These are phyloP conservation scores for Muraenolepis orangiensis DNA, from an alignment of 2,797 vertebrate species.

Conservation along the genomic window DNA sequence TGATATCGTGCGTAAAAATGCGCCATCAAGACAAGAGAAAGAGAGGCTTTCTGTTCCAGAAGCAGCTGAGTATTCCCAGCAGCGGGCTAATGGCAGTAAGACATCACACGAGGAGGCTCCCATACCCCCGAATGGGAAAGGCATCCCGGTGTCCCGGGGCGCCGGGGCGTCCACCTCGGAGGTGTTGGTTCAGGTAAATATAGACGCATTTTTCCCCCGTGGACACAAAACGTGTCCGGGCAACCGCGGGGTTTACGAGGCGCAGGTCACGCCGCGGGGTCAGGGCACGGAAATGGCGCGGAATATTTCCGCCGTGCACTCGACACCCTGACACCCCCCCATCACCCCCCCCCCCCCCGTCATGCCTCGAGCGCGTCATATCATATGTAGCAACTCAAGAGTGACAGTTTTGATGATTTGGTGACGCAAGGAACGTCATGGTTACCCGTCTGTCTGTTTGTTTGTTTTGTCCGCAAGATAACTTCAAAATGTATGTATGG, in stretches of 20 bases:
- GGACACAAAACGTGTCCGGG: slow-evolving; percentile 1
- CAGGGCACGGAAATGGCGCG: not conserved
- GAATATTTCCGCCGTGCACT: slow-evolving; percentile 11
- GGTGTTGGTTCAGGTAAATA: slow-evolving; percentile 22
- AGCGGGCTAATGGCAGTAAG: slow-evolving; percentile 10
- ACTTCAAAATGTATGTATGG: too few relatives aligned
- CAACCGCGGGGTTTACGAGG: slow-evolving; percentile 1
- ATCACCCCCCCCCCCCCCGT: slow-evolving; percentile 14
- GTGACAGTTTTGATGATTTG: too few relatives aligned
- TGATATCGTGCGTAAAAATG: not conserved
- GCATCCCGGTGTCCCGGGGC: slow-evolving; percentile 1
- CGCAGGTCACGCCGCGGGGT: slow-evolving; percentile 9
- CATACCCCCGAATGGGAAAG: not conserved
- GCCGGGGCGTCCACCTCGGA: not conserved
- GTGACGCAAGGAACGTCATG: too few relatives aligned
- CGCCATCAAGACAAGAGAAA: not conserved
- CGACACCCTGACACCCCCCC: too few relatives aligned
- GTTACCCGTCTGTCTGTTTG: too few relatives aligned
- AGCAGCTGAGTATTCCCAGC: not conserved
- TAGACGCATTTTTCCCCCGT: slow-evolving; percentile 1
- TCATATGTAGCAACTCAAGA: too few relatives aligned
- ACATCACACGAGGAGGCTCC: slow-evolving; percentile 30
- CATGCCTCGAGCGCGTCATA: not conserved
- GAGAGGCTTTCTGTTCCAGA: not conserved
- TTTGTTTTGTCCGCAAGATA: too few relatives aligned